phyloP scores from a whole-genome alignment of 2,113 vertebrate genomes.

The Osmerus eperlanus region DNA sequence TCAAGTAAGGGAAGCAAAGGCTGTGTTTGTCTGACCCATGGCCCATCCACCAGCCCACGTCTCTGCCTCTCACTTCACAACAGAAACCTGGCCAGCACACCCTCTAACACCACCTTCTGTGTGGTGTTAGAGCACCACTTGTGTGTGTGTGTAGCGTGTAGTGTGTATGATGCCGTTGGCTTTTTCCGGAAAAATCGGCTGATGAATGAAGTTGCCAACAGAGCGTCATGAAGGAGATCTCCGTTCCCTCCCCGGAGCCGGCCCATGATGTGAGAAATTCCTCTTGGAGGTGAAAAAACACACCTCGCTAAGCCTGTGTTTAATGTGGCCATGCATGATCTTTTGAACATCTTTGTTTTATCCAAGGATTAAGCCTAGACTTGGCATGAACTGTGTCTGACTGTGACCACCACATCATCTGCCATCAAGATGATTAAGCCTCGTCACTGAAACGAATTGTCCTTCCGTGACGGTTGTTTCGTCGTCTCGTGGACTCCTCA shows the following conservation, averaged over 20 bases:
- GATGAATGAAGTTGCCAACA: not conserved
- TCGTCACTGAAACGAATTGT: not conserved
- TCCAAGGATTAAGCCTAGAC: slow-evolving; percentile 11
- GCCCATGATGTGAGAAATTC: slow-evolving; percentile 66
- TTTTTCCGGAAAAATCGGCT: not conserved
- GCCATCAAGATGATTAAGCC: not conserved
- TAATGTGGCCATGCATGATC: slow-evolving; percentile 52
- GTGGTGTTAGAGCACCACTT: no score
- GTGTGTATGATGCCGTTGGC: not conserved
- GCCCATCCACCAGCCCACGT: not conserved
- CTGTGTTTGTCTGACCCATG: not conserved
- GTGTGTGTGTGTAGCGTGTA: not conserved
- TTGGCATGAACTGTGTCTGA: not conserved
- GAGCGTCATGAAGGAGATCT: slow-evolving; percentile 2
- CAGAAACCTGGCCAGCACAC: not conserved
- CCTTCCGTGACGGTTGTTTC: not conserved
- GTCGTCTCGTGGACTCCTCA: no score
- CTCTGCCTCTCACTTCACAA: not conserved
- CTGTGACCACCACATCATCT: not conserved
- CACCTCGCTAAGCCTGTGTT: slow-evolving; percentile 48
- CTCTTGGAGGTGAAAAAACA: slow-evolving; percentile 50
- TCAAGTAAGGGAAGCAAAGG: not conserved
- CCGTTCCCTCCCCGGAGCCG: slow-evolving; percentile 10
- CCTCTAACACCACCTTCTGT: no score
- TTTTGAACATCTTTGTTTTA: slow-evolving; percentile 32